Conservation (phyloP, 1,140 invertebrate species). For the Pararge aegeria region DNA sequence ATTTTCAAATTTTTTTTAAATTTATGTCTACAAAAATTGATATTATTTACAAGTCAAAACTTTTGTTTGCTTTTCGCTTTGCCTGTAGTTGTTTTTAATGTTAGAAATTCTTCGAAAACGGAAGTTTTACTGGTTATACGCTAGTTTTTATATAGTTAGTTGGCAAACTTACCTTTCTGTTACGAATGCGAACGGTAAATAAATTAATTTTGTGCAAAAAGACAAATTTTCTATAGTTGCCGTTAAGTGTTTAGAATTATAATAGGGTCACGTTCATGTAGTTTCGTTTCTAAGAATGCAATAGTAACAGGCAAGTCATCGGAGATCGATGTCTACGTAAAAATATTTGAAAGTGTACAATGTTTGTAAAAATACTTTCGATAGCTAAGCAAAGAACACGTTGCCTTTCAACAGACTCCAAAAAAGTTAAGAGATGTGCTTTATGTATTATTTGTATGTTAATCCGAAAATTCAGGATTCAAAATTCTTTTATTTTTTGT, state of each 20-base stretch:
- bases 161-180: neutral
- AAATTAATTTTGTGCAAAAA: slow-evolving; percentile 1
- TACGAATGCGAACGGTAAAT: neutral
- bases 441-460: neutral
- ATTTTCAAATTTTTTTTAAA: too few species aligned
- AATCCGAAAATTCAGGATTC: too few species aligned
- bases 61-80: too few species aligned
- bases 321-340: neutral
- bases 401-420: neutral
- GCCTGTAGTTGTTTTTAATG: too few species aligned
- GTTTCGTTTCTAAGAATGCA: slow-evolving; percentile 2
- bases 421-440: neutral
- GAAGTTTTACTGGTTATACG: too few species aligned
- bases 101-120: too few species aligned
- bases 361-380: neutral
- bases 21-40: too few species aligned
- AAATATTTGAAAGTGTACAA: neutral
- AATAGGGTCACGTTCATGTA: slow-evolving; percentile 10
- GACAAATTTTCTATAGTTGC: slow-evolving; percentile 4
- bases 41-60: too few species aligned
- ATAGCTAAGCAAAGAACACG: neutral
- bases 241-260: slow-evolving; percentile 5
- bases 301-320: neutral
- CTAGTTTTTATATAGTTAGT: too few species aligned
- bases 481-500: too few species aligned